Conservation (phyloP, 2,113 vertebrate genomes). For the Xyrauchen texanus region DNA sequence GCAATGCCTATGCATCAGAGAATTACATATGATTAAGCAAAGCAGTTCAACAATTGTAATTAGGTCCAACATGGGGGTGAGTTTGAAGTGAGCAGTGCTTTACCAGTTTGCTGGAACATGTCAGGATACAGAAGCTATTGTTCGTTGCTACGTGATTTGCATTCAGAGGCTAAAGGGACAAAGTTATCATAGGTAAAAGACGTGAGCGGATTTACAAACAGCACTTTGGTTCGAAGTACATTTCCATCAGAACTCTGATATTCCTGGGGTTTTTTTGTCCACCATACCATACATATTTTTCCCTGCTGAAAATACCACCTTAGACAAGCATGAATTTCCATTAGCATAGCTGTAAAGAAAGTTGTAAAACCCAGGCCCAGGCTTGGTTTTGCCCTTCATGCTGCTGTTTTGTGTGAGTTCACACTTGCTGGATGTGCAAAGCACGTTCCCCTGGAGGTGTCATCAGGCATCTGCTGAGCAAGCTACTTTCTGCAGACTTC, state of each 20-base stretch:
- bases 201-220: slow-evolving; percentile 64
- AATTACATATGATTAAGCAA: slow-evolving; percentile 77
- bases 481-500: slow-evolving; percentile 65
- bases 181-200: slow-evolving; percentile 64
- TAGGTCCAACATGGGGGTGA: slow-evolving; percentile 62
- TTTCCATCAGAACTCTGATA: slow-evolving; percentile 41
- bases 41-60: slow-evolving; percentile 74
- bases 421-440: slow-evolving; percentile 68
- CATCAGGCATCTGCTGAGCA: slow-evolving; percentile 71
- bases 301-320: too few species aligned
- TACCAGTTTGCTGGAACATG: slow-evolving; percentile 45
- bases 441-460: slow-evolving; percentile 66
- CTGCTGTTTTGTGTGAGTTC: slow-evolving; percentile 68
- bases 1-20: slow-evolving; percentile 70
- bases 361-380: too few species aligned
- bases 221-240: slow-evolving; percentile 47
- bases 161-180: slow-evolving; percentile 61
- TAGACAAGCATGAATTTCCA: too few species aligned
- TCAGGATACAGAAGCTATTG: slow-evolving; percentile 62
- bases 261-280: background rate
- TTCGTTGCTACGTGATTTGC: slow-evolving; percentile 68
- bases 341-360: slow-evolving; percentile 66
- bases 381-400: slow-evolving; percentile 40
- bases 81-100: slow-evolving; percentile 54
- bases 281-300: too few species aligned